Evolutionary conservation across 2,797 vertebrate species (phyloP).

Genomic region (Tokudaia muenninki): DNA sequence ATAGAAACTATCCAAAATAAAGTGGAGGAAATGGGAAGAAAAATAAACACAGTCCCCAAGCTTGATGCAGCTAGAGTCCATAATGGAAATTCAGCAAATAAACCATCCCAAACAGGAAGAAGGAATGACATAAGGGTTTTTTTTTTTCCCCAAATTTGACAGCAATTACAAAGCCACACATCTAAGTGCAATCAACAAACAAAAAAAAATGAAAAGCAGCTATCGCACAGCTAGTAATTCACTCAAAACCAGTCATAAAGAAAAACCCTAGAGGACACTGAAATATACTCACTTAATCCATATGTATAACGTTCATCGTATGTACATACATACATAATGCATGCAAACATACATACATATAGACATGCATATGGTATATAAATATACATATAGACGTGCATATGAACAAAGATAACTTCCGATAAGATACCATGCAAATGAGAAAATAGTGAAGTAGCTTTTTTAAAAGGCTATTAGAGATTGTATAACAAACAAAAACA

Average conservation of each 20-base stretch:
- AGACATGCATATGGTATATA: neutral
- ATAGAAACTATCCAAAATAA: slow-evolving; percentile 46
- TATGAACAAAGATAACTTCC: neutral
- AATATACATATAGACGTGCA: neutral
- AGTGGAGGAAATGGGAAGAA: neutral
- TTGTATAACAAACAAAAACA: slow-evolving; percentile 52
- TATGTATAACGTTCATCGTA: neutral
- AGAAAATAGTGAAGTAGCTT: neutral
- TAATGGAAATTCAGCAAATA: neutral
- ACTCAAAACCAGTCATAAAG: neutral
- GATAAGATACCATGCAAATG: slow-evolving; percentile 11
- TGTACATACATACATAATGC: neutral
- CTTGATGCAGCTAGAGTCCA: neutral
- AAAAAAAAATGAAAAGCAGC: neutral
- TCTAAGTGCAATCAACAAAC: neutral
- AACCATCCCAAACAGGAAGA: neutral
- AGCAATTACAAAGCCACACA: neutral
- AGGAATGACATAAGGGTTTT: neutral
- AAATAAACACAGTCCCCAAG: neutral
- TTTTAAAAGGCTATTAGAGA: neutral
- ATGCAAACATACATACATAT: neutral
- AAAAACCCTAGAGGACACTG: neutral
- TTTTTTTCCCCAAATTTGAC: slow-evolving; percentile 9
- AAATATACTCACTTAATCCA: neutral
- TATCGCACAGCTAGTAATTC: slow-evolving; percentile 22